Evolutionary conservation across 35 echinoderm and acorn worm species (phyloP), one percentile per base, ranked within the genome.

Genomic region (Ophiothrix spiculata): DNA sequence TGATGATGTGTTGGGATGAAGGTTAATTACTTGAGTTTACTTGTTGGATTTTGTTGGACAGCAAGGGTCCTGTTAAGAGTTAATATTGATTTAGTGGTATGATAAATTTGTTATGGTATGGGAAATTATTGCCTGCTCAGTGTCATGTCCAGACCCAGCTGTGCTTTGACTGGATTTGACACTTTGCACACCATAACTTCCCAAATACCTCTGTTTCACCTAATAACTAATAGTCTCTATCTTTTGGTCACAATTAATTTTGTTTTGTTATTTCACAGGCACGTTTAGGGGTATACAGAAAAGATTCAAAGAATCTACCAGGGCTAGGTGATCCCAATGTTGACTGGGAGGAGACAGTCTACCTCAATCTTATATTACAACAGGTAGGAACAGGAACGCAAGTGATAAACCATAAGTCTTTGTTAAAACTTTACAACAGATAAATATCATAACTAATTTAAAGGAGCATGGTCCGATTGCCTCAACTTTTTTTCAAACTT

Each of bases 331-430:
- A 99, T 45, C 96, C 96, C 23, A 88, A 77, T 14, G 87, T 99
- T 23, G 96, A 99, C 80, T 99, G 96, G 96, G 96, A 99, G 63
- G 96, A 99, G 81, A 91, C 96, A 2, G 96, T 99, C 42, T 99
- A 99, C 79, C 91, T 99, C 74, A 99, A 99, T 94, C 83, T 99
- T n/a, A 99, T 99, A 64, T 69, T 99, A 35, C 96, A 99, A 90
- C 96, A 99, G 96, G 96, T 94, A 64, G 86, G 74, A 31, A 28
- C 36, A 11, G 25, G 6, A 60, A 34, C n/a, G 16, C 25, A 21
- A 36, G 19, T 39, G 35, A 37, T 29, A 16, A 41, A 36, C 15
- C 39, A 80, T n/a, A n/a, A n/a, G n/a, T n/a, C n/a, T n/a, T n/a
- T n/a, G n/a, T n/a, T n/a, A n/a, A n/a, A n/a, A n/a, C n/a, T n/a